phyloP scores from a whole-genome alignment of 2,888 invertebrate species.

The Drosophila emarginata region DNA sequence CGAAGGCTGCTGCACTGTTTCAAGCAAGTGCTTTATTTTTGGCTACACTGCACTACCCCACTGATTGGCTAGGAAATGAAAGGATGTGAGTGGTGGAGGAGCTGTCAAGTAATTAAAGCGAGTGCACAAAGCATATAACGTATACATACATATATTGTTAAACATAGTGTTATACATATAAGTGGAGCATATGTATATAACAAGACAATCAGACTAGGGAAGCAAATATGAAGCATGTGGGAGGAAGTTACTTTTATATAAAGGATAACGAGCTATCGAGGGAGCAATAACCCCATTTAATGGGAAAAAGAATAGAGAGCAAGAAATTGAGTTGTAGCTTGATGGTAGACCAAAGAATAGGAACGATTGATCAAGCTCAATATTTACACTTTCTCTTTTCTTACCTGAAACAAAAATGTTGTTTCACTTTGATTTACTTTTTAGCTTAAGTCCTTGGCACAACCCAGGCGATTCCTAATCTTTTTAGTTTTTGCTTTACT shows the following conservation, averaged over 20 bases:
- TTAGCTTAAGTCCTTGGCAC: too few relatives aligned
- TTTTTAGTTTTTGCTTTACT: too few relatives aligned
- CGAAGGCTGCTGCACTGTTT: slow-evolving; percentile 43
- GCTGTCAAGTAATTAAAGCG: slow-evolving; percentile 9
- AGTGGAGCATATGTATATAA: too few relatives aligned
- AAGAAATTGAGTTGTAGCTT: neutral
- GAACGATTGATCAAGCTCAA: too few relatives aligned
- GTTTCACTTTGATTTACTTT: too few relatives aligned
- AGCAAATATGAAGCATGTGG: neutral
- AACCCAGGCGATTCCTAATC: too few relatives aligned
- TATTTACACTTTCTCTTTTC: too few relatives aligned
- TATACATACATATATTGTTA: neutral
- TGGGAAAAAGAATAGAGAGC: too few relatives aligned
- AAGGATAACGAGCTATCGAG: neutral
- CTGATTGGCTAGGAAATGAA: slow-evolving; percentile 54
- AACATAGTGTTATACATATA: neutral
- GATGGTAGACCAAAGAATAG: too few relatives aligned
- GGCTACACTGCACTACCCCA: slow-evolving; percentile 34
- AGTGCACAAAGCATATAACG: slow-evolving; percentile 3
- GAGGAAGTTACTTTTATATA: neutral
- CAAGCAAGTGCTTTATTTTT: slow-evolving; percentile 65
- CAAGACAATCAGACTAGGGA: neutral
- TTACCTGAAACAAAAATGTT: too few relatives aligned
- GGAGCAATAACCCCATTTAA: neutral
- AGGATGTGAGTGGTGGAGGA: slow-evolving; percentile 22